Evolutionary conservation across 1,140 invertebrate genomes (phyloP), one percentile per base, ranked within the genome.

Genomic region (Macrotrachela quadricornifera): DNA sequence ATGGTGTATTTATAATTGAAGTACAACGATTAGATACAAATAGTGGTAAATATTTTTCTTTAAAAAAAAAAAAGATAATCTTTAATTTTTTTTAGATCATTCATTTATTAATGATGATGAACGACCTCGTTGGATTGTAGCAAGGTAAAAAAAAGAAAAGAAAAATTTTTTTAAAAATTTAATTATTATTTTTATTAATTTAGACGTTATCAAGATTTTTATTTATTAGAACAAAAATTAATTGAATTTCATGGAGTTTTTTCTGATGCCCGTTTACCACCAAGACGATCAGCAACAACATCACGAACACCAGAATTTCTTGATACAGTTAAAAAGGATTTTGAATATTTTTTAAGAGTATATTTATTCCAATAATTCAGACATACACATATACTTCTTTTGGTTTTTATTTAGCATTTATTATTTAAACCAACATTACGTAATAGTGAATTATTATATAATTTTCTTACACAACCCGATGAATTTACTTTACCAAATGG

Each of bases 221-320:
- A 85, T 61, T 76, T 79, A 1, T 65, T 87, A 18, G 77, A 65
- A 37, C 62, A 64, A 45, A 82, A 85, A 63, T 70, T 88, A 10
- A 76, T 76, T 49, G 83, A 87, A 67, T 87, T 88, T 63, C 83
- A 88, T 63, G 83, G 83, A 37, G 80, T 80, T 56, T 75, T 83
- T 60, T 73, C 74, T 17, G 79, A 83, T 57, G 76, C 78, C 41
- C 76, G 77, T 16, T 67, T 86, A 46, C 83, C 83, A 1, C 75
- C 80, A 0, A 75, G 78, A 61, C 76, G 76, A 71, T 71, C 65
- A n/a, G 69, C 72, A 60, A 66, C 66, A n/a, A 69, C 67, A 3
- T 71, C 21, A 4, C 21, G 73, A 59, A 64, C 67, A 49, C 64
- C 71, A 55, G 69, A 71, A 54, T 71, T 68, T 57, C 63, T 71